Conservation (phyloP, 2,113 vertebrate species). For the Hippolais icterina region DNA sequence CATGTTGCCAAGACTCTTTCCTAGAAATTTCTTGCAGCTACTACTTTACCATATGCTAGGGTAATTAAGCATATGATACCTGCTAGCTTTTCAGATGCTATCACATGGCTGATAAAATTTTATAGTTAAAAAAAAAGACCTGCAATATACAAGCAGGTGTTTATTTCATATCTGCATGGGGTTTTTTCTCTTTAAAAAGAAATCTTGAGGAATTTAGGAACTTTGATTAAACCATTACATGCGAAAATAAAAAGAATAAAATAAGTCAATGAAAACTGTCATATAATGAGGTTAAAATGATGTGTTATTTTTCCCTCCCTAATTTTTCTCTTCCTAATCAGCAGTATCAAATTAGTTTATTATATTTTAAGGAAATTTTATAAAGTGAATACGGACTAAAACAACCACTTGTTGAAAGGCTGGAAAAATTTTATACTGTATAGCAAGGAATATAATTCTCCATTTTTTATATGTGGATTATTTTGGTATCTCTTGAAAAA, state of each 20-base stretch:
- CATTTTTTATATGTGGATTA: neutral
- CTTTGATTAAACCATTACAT: neutral
- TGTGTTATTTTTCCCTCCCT: neutral
- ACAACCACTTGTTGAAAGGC: neutral
- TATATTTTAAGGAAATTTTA: neutral
- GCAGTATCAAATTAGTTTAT: neutral
- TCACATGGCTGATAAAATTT: constrained; percentile 3
- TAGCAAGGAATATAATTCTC: neutral
- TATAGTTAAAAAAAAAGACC: neutral
- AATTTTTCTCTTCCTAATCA: neutral
- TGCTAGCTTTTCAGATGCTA: neutral
- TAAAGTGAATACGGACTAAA: neutral
- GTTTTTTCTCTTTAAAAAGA: neutral
- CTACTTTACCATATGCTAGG: constrained; percentile 8
- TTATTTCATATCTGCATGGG: neutral
- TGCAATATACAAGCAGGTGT: neutral
- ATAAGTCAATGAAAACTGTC: neutral
- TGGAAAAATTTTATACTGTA: neutral
- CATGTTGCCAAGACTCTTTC: neutral
- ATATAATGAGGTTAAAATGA: neutral
- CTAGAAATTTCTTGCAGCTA: neutral
- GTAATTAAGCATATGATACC: neutral
- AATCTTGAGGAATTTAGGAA: neutral
- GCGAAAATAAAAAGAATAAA: neutral
- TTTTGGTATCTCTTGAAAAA: neutral